Percentiles rank a stretch among this genome's conserved stretches.
Conservation (phyloP, 2,888 invertebrate species). For the Mamestra brassicae region DNA sequence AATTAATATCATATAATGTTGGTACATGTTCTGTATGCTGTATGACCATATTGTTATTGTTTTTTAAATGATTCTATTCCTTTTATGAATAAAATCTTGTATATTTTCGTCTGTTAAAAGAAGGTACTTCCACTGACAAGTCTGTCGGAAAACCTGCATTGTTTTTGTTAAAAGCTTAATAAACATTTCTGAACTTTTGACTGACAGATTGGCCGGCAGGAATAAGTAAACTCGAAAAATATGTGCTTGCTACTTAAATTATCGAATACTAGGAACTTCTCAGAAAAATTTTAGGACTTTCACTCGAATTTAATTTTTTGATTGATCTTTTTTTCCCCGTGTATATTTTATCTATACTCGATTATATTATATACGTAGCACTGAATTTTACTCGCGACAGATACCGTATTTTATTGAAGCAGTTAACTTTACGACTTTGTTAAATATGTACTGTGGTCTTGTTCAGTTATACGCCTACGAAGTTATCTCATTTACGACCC, state of each 20-base stretch:
- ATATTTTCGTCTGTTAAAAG: not conserved
- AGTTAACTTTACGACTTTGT: constrained; percentile 79
- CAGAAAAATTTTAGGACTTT: not conserved
- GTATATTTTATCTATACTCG: constrained; percentile 58
- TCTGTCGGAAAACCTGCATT: fast-evolving
- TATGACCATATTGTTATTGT: constrained; percentile 7
- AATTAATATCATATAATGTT: constrained; percentile 30
- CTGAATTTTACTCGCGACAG: constrained; percentile 80
- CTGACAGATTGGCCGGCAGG: not conserved
- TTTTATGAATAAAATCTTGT: not conserved
- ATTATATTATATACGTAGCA: constrained; percentile 72
- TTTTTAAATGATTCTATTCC: constrained; percentile 1
- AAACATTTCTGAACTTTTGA: not conserved
- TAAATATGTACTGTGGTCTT: constrained; percentile 71
- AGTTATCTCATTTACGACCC: constrained; percentile 67
- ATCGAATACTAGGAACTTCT: not conserved
- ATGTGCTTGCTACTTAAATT: not conserved
- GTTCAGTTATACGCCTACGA: constrained; percentile 55
- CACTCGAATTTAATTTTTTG: not conserved
- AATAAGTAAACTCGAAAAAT: not conserved
- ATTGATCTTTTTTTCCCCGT: not conserved
- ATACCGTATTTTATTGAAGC: constrained; percentile 80
- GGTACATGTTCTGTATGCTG: constrained; percentile 27
- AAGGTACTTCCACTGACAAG: too few species aligned
- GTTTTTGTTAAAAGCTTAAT: not conserved